Conservation (phyloP, 2,888 invertebrate genomes). For the Tanypteryx hageni region DNA sequence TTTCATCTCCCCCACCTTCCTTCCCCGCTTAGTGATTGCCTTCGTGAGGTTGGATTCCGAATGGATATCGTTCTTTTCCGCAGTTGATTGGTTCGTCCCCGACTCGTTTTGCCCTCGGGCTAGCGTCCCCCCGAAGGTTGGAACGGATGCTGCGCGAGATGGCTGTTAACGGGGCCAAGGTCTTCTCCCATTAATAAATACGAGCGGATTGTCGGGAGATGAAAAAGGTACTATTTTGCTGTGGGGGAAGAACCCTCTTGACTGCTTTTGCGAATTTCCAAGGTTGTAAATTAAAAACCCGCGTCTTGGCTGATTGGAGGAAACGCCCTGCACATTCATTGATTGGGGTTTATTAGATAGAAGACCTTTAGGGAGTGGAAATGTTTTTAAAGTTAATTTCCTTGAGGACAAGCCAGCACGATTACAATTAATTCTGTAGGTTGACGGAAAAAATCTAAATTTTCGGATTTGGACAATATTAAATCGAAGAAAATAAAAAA, state of each 20-base stretch:
- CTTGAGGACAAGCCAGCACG: too few relatives aligned
- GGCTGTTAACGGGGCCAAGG: constrained; percentile 45
- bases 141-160: neutral
- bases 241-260: neutral
- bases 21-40: neutral
- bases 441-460: too few relatives aligned
- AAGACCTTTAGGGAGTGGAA: too few relatives aligned
- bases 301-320: too few relatives aligned
- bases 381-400: too few relatives aligned
- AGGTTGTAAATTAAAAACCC: too few relatives aligned
- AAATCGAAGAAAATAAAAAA: too few relatives aligned
- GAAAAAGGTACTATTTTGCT: neutral
- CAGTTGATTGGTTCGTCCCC: constrained; percentile 3
- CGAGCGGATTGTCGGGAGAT: neutral
- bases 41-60: neutral
- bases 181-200: neutral
- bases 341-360: too few relatives aligned
- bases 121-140: neutral
- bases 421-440: too few relatives aligned
- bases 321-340: too few relatives aligned
- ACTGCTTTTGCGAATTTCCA: too few relatives aligned
- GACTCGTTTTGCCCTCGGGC: neutral
- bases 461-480: too few relatives aligned
- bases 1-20: neutral
- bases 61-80: neutral